These are phyloP conservation scores for Lasioglossum pauxillum DNA, from an alignment of 2,888 invertebrate genomes.

Conservation along the genomic window DNA sequence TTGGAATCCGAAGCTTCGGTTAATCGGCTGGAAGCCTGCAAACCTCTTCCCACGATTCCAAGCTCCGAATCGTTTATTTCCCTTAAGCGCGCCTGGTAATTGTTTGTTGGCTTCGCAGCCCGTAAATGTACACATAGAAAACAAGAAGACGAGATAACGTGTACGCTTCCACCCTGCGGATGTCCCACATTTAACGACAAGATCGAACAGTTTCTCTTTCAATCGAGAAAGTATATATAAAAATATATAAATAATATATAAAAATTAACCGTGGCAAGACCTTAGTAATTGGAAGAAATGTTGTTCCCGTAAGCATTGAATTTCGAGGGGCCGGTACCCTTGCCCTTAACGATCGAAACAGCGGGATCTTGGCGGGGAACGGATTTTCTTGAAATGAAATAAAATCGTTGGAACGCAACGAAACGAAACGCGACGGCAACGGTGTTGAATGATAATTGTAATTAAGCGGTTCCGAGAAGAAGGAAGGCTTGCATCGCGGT, in stretches of 20 bases:
- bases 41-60: slow-evolving; percentile 17
- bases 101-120: background rate
- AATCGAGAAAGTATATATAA: background rate
- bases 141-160: background rate
- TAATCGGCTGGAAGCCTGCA: slow-evolving; percentile 33
- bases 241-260: too few relatives aligned
- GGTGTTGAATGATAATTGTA: background rate
- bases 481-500: background rate
- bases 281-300: background rate
- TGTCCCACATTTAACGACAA: background rate
- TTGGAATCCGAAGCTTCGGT: slow-evolving; percentile 22
- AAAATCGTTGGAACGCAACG: background rate
- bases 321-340: too few relatives aligned
- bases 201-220: background rate
- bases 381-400: background rate
- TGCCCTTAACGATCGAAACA: background rate
- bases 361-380: background rate
- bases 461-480: background rate
- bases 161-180: background rate
- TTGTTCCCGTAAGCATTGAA: background rate
- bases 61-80: slow-evolving; percentile 31
- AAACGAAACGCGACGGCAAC: background rate
- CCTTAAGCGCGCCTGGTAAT: slow-evolving; percentile 1
- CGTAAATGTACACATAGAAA: background rate
- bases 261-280: background rate